A percentile compares a stretch with the other conserved stretches of the same genome.
Evolutionary conservation across 2,888 invertebrate genomes (phyloP).

Genomic region (Anodontia alba): DNA sequence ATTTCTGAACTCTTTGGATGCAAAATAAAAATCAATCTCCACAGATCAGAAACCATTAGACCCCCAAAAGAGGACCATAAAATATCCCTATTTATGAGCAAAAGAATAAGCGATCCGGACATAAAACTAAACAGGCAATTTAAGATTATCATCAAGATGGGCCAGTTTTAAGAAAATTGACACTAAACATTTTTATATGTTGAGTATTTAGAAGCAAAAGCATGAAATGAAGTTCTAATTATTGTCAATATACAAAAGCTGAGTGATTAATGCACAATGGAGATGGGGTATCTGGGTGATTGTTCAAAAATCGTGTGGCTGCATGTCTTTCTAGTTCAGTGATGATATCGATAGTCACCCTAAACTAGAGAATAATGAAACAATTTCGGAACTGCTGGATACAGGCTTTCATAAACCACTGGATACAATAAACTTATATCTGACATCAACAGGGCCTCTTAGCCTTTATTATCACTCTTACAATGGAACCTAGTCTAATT

Average conservation of each 20-base stretch:
- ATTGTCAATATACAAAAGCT: neutral
- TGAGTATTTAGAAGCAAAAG: slow-evolving; percentile 14
- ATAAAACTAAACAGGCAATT: neutral
- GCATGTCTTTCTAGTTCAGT: neutral
- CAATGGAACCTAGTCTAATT: no score
- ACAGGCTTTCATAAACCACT: no score
- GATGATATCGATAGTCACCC: neutral
- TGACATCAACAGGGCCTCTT: no score
- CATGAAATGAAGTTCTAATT: slow-evolving; percentile 11
- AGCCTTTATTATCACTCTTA: no score
- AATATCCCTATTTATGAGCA: neutral
- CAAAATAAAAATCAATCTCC: neutral
- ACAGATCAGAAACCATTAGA: neutral
- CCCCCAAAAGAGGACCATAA: slow-evolving; percentile 2
- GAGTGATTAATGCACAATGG: neutral
- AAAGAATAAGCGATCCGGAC: slow-evolving; percentile 13
- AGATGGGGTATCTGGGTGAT: neutral
- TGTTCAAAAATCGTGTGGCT: neutral
- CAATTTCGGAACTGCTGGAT: no score
- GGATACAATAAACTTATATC: no score
- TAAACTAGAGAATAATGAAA: no score
- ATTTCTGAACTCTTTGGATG: neutral
- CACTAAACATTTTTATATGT: neutral
- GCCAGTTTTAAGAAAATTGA: slow-evolving; percentile 10
- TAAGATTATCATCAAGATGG: neutral